These are phyloP conservation scores for Apostichopus parvimensis DNA, from an alignment of 35 echinoderm and acorn worm species.

Conservation along the genomic window DNA sequence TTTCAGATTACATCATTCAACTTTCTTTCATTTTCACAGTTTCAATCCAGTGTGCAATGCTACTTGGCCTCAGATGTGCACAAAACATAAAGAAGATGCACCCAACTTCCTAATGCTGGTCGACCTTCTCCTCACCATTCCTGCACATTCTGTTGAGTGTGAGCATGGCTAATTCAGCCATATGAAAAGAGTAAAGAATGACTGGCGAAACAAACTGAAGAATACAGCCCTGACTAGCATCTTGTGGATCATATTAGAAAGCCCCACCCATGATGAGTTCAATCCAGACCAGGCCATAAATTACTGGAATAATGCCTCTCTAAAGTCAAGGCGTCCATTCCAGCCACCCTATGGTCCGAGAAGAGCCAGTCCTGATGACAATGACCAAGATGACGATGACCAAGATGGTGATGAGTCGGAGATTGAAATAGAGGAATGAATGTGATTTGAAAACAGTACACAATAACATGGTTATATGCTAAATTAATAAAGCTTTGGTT, in stretches of 20 bases:
- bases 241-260: conserved; percentile 19
- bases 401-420: too few species aligned
- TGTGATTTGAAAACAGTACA: too few species aligned
- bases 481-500: too few species aligned
- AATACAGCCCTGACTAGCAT: conserved; percentile 3
- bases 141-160: conserved; percentile 33
- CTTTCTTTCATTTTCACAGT: not conserved
- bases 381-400: too few species aligned
- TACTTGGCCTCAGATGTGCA: not conserved
- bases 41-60: conserved; percentile 12
- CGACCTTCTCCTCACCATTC: conserved; percentile 30
- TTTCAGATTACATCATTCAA: too few species aligned
- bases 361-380: not conserved
- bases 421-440: too few species aligned
- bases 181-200: conserved; percentile 20
- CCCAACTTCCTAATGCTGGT: conserved; percentile 21
- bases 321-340: not conserved
- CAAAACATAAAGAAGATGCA: not conserved
- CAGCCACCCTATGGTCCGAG: not conserved
- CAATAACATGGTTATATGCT: too few species aligned
- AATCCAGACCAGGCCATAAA: conserved; percentile 14
- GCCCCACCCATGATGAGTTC: not conserved
- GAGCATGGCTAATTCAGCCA: conserved; percentile 24
- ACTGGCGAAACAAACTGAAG: conserved; percentile 1
- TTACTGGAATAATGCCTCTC: conserved; percentile 16